These are phyloP conservation scores for Thyatira batis DNA, from an alignment of 2,888 invertebrate species.

Conservation along the genomic window DNA sequence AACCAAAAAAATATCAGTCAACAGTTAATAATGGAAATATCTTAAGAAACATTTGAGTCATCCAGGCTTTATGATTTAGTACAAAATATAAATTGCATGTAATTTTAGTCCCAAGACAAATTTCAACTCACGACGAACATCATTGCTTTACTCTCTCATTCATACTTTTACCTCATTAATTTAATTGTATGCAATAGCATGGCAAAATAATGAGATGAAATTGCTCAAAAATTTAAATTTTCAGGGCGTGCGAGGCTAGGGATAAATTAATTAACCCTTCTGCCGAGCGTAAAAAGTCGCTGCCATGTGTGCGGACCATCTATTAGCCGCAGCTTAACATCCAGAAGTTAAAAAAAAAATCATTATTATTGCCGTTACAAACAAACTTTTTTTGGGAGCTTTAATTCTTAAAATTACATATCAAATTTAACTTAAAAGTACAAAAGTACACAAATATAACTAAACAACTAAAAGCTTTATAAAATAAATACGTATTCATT, in stretches of 20 bases:
- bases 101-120: neutral
- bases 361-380: neutral
- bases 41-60: no score
- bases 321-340: slow-evolving; percentile 2
- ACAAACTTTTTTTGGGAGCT: neutral
- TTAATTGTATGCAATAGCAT: neutral
- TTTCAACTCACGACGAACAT: neutral
- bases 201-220: neutral
- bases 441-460: no score
- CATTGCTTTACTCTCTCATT: neutral
- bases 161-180: neutral
- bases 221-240: neutral
- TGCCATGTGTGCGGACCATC: slow-evolving; percentile 4
- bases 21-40: no score
- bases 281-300: slow-evolving; percentile 9
- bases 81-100: neutral
- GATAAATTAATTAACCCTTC: slow-evolving; percentile 7
- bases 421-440: no score
- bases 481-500: neutral
- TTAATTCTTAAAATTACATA: no score
- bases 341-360: neutral
- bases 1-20: no score
- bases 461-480: no score
- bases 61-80: no score
- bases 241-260: neutral